Conservation (phyloP, 2,888 invertebrate genomes). For the Agrotis segetum region DNA sequence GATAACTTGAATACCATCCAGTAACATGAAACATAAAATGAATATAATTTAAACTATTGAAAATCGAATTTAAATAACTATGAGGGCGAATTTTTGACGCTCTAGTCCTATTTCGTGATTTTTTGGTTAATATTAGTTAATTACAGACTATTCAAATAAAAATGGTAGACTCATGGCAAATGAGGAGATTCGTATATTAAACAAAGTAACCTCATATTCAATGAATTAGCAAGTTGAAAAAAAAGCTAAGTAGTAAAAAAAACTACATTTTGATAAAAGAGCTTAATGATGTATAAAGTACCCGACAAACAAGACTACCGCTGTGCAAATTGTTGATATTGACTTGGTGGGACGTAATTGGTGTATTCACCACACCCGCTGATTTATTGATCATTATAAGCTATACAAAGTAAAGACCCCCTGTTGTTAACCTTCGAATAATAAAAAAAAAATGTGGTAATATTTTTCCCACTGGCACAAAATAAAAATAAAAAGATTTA, state of each 20-base stretch:
- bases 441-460: background rate
- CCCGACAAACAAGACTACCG: conserved; percentile 38
- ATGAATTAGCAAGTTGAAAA: too few relatives aligned
- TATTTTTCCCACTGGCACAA: conserved; percentile 66
- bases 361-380: conserved; percentile 35
- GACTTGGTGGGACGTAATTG: conserved; percentile 57
- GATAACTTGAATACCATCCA: background rate
- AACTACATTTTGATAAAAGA: conserved; percentile 24
- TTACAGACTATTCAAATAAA: too few relatives aligned
- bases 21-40: background rate
- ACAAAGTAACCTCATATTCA: too few relatives aligned
- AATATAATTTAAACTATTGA: background rate
- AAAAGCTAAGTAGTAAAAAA: background rate
- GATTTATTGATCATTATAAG: conserved; percentile 34
- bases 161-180: too few relatives aligned
- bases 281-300: conserved; percentile 45
- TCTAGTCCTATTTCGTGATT: too few relatives aligned
- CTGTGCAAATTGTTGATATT: conserved; percentile 53
- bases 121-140: too few relatives aligned
- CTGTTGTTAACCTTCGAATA: conserved; percentile 16
- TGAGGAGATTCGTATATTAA: too few relatives aligned
- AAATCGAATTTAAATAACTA: too few relatives aligned
- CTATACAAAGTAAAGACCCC: conserved; percentile 20
- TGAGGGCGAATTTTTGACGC: too few relatives aligned
- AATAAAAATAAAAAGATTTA: conserved; percentile 52